Percentiles rank a stretch among this genome's conserved stretches.
phyloP scores from a whole-genome alignment of 2,888 invertebrate species.

The Synanthedon myopaeformis region DNA sequence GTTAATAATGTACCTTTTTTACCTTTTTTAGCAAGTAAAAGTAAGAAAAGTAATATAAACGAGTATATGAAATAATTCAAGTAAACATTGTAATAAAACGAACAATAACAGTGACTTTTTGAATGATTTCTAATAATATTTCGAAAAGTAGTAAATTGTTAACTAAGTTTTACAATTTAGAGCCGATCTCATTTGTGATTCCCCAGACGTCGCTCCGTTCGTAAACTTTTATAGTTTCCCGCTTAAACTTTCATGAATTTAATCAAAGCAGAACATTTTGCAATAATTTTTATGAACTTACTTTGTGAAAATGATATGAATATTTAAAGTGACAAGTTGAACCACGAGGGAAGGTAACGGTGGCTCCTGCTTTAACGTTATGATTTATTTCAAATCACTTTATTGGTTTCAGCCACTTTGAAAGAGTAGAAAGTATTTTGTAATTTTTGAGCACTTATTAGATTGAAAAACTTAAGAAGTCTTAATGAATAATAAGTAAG shows the following conservation, averaged over 20 bases:
- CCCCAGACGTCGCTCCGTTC: slow-evolving; percentile 29
- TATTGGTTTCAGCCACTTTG: too few species aligned
- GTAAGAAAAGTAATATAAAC: too few species aligned
- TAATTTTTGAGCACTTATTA: slow-evolving; percentile 3
- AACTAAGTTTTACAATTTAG: slow-evolving; percentile 4
- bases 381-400: too few species aligned
- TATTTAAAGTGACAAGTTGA: slow-evolving; percentile 1
- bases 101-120: too few species aligned
- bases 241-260: slow-evolving; percentile 47
- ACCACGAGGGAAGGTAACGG: not conserved
- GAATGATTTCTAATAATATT: not conserved
- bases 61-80: too few species aligned
- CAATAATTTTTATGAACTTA: slow-evolving; percentile 41
- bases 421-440: too few species aligned
- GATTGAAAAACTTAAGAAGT: too few species aligned
- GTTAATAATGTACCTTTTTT: too few species aligned
- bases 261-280: slow-evolving; percentile 40
- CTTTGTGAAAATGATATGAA: slow-evolving; percentile 28
- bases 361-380: too few species aligned
- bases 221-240: slow-evolving; percentile 53
- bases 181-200: slow-evolving; percentile 39
- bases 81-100: too few species aligned
- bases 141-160: not conserved
- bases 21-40: too few species aligned
- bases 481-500: too few species aligned